phyloP scores from a whole-genome alignment of 2,113 vertebrate genomes.

The Urocynchramus pylzowi region DNA sequence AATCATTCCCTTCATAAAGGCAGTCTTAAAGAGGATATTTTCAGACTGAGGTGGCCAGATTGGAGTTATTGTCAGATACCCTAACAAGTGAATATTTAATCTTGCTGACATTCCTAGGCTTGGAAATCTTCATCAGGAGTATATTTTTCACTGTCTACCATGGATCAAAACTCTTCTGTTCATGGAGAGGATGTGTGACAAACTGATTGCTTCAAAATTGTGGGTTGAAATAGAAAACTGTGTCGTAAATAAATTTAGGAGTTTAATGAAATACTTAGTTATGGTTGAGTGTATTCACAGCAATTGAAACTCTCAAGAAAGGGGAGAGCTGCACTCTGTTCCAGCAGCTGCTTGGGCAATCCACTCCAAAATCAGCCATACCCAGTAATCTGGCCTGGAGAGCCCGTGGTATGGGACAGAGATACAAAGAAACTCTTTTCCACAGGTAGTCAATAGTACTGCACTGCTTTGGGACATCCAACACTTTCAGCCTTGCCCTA shows the following conservation, averaged over 20 bases:
- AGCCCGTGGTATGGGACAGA: neutral
- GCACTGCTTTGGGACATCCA: neutral
- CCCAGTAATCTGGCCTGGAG: neutral
- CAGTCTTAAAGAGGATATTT: neutral
- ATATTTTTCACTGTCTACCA: neutral
- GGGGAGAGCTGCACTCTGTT: neutral
- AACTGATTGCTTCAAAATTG: neutral
- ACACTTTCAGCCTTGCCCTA: neutral
- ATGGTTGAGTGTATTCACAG: neutral
- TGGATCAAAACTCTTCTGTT: neutral
- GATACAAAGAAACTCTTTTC: neutral
- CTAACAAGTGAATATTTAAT: neutral
- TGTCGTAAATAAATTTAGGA: neutral
- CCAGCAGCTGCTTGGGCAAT: neutral
- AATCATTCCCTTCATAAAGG: neutral
- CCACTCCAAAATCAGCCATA: neutral
- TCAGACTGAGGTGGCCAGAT: neutral
- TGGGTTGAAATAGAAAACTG: neutral
- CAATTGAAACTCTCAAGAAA: neutral
- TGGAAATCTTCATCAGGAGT: neutral
- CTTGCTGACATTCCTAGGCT: neutral
- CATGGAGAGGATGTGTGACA: neutral
- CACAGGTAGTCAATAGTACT: neutral
- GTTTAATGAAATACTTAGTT: neutral
- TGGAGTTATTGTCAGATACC: neutral